phyloP scores from a whole-genome alignment of 2,113 vertebrate species.

The Gnathonemus echidnorhynchus region DNA sequence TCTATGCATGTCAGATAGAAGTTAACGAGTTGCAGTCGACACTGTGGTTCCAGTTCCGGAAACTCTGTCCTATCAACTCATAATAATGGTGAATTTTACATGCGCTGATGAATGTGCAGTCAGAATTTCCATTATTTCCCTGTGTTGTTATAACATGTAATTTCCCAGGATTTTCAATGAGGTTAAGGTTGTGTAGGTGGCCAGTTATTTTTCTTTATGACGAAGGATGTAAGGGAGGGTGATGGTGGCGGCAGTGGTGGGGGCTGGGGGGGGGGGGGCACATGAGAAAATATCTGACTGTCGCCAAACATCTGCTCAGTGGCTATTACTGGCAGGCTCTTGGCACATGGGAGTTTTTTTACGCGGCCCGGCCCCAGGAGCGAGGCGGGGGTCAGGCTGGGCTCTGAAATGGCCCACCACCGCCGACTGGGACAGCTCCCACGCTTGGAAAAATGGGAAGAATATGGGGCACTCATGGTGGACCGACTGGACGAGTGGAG shows the following conservation, averaged over 20 bases:
- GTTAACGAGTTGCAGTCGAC: not conserved
- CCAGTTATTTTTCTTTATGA: not conserved
- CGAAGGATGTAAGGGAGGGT: not conserved
- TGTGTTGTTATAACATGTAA: not conserved
- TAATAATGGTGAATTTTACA: not conserved
- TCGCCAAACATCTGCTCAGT: slow-evolving; percentile 23
- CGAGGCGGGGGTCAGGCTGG: slow-evolving; percentile 1
- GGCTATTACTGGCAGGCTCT: slow-evolving; percentile 21
- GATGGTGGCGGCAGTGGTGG: not conserved
- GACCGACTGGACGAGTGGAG: not conserved
- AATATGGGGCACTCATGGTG: not conserved
- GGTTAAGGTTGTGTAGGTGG: not conserved
- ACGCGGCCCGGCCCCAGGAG: not conserved
- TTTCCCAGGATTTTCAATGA: slow-evolving; percentile 3
- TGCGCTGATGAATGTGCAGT: not conserved
- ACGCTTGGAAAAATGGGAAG: slow-evolving; percentile 5
- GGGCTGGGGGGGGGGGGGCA: not conserved
- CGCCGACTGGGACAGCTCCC: slow-evolving; percentile 1
- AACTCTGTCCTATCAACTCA: not conserved
- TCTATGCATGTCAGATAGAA: not conserved
- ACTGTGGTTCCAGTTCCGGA: not conserved
- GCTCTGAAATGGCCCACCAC: not conserved
- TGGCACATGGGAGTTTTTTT: slow-evolving; percentile 19
- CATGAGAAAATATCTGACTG: slow-evolving; percentile 7
- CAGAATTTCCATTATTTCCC: not conserved